phyloP scores from a whole-genome alignment of 2,797 vertebrate genomes.

The Myiotriccus ornatus region DNA sequence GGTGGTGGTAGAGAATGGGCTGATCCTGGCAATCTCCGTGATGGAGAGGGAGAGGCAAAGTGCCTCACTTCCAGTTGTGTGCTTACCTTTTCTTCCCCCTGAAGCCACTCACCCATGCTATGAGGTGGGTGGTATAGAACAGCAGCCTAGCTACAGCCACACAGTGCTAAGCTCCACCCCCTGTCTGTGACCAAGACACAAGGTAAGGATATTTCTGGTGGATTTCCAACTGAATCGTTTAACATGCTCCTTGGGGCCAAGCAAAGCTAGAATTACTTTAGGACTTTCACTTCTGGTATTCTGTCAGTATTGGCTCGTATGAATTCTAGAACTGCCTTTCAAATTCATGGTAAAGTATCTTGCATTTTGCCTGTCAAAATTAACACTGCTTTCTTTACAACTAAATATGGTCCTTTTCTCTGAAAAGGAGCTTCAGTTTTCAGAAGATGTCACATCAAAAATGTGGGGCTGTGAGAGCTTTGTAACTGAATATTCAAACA shows the following conservation, averaged over 20 bases:
- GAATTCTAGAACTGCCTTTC: neutral
- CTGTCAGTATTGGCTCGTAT: neutral
- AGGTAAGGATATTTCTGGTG: neutral
- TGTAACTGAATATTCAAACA: neutral
- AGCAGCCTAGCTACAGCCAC: no score
- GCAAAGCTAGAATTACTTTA: neutral
- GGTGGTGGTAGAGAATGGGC: accelerated
- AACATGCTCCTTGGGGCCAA: neutral
- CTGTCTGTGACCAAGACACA: neutral
- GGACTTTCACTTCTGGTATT: neutral
- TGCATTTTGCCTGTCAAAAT: neutral
- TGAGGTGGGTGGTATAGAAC: no score
- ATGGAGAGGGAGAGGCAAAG: neutral
- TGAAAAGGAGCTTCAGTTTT: neutral
- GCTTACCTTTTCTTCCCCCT: neutral
- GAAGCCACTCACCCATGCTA: neutral
- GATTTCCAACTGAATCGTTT: neutral
- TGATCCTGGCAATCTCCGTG: neutral
- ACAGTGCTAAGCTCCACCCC: accelerated
- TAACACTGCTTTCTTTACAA: neutral
- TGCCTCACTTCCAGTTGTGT: neutral
- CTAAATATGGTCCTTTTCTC: neutral
- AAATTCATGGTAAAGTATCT: neutral
- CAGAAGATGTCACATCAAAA: neutral
- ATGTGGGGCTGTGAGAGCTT: neutral